These are phyloP conservation scores for Cirrhinus mrigala DNA, from an alignment of 2,797 vertebrate genomes.

Conservation along the genomic window DNA sequence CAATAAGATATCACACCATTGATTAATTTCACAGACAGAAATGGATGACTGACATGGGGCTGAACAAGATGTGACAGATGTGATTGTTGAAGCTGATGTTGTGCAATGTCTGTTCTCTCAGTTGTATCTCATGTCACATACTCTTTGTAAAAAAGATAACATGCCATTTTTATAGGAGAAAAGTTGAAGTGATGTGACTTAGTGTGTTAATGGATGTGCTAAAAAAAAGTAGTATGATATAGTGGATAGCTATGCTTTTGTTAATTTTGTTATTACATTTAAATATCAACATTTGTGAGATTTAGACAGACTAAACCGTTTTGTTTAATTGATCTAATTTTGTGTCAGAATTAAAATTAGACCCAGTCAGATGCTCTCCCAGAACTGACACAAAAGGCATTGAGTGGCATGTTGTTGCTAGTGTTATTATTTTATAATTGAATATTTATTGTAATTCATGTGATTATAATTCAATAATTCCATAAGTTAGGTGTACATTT, in stretches of 20 bases:
- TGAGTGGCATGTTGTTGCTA: too few species aligned
- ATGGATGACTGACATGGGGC: neutral
- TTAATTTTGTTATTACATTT: neutral
- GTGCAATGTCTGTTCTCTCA: neutral
- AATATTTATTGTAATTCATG: neutral
- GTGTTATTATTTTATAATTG: too few species aligned
- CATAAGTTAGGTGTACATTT: too few species aligned
- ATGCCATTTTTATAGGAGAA: neutral
- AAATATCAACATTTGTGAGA: neutral
- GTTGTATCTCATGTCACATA: neutral
- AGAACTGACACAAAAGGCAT: too few species aligned
- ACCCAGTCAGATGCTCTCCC: too few species aligned
- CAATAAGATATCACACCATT: slow-evolving; percentile 3
- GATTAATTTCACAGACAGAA: neutral
- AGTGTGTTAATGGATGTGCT: neutral
- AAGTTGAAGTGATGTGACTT: neutral
- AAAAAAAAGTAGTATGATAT: neutral
- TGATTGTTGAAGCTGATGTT: neutral
- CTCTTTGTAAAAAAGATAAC: neutral
- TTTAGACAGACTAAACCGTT: neutral
- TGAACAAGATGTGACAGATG: neutral
- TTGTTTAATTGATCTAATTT: neutral
- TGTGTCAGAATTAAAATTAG: neutral
- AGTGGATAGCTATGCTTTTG: neutral
- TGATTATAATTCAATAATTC: neutral